Percentiles rank a stretch among this genome's conserved stretches.
Evolutionary conservation across 2,113 vertebrate species (phyloP).

Genomic region (Acanthochromis polyacanthus): DNA sequence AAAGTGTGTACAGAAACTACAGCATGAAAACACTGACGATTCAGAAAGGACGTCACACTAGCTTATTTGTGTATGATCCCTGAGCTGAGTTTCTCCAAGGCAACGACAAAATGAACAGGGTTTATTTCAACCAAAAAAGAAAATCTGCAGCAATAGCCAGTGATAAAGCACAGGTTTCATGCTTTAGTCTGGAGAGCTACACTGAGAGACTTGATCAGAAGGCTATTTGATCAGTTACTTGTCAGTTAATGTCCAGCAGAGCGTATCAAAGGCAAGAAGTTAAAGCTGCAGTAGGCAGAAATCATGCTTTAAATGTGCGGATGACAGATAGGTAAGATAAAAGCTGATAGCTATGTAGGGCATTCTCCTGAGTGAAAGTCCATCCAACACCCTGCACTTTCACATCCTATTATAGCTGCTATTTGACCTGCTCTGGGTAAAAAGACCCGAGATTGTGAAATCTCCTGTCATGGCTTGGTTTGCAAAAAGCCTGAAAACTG

Average conservation of each 20-base stretch:
- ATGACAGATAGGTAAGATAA: no score
- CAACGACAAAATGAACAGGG: constrained; percentile 23
- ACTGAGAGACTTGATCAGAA: not conserved
- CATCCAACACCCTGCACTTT: no score
- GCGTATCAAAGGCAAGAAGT: not conserved
- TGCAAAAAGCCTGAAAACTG: not conserved
- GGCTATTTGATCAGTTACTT: not conserved
- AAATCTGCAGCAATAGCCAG: constrained; percentile 20
- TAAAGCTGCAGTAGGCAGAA: not conserved
- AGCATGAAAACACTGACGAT: constrained; percentile 16
- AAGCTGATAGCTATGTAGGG: no score
- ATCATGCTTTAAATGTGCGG: no score
- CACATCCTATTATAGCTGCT: no score
- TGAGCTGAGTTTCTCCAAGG: not conserved
- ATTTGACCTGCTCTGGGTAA: no score
- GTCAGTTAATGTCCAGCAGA: not conserved
- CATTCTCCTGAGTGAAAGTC: no score
- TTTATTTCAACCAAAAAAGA: constrained; percentile 27
- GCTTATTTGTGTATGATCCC: constrained; percentile 10
- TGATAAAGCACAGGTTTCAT: constrained; percentile 14
- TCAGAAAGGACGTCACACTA: constrained; percentile 16
- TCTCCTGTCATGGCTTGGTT: no score
- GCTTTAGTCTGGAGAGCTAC: constrained; percentile 8
- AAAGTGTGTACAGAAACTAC: constrained; percentile 4
- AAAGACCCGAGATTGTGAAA: no score